These are phyloP conservation scores for Oscheius sp. DNA, from an alignment of 2,888 invertebrate genomes.

Conservation along the genomic window DNA sequence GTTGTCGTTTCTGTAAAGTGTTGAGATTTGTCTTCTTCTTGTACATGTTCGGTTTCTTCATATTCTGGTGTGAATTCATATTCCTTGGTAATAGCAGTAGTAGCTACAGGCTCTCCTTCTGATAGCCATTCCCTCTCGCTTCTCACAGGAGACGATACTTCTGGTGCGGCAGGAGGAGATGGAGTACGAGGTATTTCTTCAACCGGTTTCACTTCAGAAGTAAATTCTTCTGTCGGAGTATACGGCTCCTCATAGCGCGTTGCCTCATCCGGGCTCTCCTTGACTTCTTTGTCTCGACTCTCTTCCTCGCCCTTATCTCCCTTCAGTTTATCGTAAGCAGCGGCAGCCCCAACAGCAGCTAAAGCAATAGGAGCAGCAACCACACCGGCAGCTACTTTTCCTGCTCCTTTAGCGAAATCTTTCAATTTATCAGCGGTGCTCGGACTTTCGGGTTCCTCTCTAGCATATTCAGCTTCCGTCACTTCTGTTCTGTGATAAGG, in stretches of 20 bases:
- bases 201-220: not conserved
- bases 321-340: constrained; percentile 53
- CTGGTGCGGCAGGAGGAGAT: not conserved
- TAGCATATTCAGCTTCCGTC: no score
- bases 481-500: not conserved
- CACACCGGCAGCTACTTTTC: constrained; percentile 58
- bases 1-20: constrained; percentile 20
- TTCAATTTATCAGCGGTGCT: constrained; percentile 4
- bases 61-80: not conserved
- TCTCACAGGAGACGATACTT: not conserved
- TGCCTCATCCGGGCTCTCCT: not conserved
- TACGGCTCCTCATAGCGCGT: constrained; percentile 1
- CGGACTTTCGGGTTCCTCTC: not conserved
- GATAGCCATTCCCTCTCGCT: not conserved
- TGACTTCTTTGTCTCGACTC: not conserved
- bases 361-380: constrained; percentile 56
- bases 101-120: constrained; percentile 8
- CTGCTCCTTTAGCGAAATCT: constrained; percentile 49
- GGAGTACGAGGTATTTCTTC: no score
- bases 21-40: not conserved
- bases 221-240: not conserved
- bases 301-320: constrained; percentile 31
- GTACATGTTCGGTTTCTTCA: not conserved
- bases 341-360: constrained; percentile 55
- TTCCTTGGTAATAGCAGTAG: constrained; percentile 40